Evolutionary conservation across 2,113 vertebrate species (phyloP).

Genomic region (Halichoeres trimaculatus): DNA sequence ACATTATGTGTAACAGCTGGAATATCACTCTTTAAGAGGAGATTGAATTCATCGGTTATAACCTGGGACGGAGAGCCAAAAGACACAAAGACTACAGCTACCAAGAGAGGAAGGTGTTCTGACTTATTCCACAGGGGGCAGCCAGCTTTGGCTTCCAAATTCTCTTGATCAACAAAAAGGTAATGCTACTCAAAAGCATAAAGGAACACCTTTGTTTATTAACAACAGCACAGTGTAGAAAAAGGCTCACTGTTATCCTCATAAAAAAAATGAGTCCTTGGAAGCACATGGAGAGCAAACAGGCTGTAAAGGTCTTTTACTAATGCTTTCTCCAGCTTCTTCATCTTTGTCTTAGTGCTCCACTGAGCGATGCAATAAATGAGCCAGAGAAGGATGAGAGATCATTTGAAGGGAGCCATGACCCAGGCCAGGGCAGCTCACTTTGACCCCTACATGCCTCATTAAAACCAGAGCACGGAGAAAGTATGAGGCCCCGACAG

Average conservation of each 20-base stretch:
- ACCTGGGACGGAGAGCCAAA: constrained; percentile 29
- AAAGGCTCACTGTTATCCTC: too few species aligned
- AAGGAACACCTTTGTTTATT: constrained; percentile 24
- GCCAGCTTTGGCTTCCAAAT: constrained; percentile 19
- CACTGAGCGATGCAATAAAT: constrained; percentile 59
- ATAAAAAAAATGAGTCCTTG: background rate
- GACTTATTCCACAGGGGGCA: background rate
- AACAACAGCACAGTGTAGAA: too few species aligned
- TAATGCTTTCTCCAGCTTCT: constrained; percentile 78
- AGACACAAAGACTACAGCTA: background rate
- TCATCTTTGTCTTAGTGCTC: constrained; percentile 66
- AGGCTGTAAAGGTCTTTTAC: constrained; percentile 53
- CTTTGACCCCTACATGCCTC: constrained; percentile 71
- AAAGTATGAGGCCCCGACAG: constrained; percentile 64
- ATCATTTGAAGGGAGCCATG: constrained; percentile 55
- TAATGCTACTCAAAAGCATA: too few species aligned
- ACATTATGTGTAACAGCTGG: constrained; percentile 75
- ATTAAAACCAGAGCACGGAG: constrained; percentile 71
- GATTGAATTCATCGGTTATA: constrained; percentile 54
- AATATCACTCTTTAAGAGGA: constrained; percentile 57
- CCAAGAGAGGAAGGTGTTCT: constrained; percentile 21
- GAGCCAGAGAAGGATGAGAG: constrained; percentile 47
- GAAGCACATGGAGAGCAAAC: constrained; percentile 32
- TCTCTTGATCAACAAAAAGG: constrained; percentile 6
- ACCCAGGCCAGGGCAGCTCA: constrained; percentile 50